Evolutionary conservation across 2,888 invertebrate genomes (phyloP).

Genomic region (Marronus borbonicus): DNA sequence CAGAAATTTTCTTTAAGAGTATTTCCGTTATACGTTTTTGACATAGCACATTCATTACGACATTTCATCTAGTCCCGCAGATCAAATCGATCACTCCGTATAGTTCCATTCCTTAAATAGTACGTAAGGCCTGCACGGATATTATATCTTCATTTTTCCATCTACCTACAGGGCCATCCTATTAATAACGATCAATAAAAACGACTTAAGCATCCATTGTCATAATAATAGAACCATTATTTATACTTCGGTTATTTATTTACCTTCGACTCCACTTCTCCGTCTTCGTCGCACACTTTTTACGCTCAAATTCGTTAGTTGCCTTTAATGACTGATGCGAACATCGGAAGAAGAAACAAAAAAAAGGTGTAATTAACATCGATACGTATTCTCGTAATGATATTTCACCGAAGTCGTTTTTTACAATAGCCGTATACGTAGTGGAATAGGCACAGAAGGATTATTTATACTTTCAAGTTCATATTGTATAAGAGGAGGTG

Average conservation of each 20-base stretch:
- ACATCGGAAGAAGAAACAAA: constrained; percentile 12
- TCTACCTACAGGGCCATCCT: constrained; percentile 40
- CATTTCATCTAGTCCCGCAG: constrained; percentile 12
- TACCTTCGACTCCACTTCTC: constrained; percentile 25
- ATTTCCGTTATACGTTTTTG: no score
- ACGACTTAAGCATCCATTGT: constrained; percentile 45
- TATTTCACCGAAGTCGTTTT: constrained; percentile 19
- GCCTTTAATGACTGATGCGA: constrained; percentile 35
- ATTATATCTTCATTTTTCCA: constrained; percentile 43
- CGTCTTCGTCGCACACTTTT: constrained; percentile 32
- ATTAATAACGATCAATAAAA: constrained; percentile 47
- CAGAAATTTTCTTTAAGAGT: no score
- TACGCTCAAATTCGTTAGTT: constrained; percentile 26
- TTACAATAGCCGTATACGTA: constrained; percentile 1
- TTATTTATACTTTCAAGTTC: constrained; percentile 34
- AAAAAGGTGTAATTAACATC: constrained; percentile 37
- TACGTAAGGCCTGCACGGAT: background rate
- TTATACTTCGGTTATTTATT: constrained; percentile 42
- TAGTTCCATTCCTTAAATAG: constrained; percentile 25
- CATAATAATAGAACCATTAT: constrained; percentile 46
- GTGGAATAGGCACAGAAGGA: background rate
- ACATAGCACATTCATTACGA: background rate
- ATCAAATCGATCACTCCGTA: constrained; percentile 27
- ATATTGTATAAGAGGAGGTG: constrained; percentile 27
- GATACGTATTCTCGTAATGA: constrained; percentile 32